phyloP scores from a whole-genome alignment of 2,888 invertebrate species.

The Limenitis camilla region DNA sequence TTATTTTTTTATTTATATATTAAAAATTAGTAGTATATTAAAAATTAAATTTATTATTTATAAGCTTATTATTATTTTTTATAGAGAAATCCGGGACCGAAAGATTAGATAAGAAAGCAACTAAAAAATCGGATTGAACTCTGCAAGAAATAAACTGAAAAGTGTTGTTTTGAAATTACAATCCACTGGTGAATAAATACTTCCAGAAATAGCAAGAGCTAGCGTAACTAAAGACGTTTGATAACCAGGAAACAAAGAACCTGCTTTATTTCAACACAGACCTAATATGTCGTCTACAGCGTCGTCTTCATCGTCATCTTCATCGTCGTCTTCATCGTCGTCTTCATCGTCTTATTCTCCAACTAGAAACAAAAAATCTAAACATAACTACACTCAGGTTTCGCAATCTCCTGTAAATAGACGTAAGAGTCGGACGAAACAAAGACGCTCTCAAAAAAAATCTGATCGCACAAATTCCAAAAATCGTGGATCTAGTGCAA shows the following conservation, averaged over 20 bases:
- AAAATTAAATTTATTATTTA: too few relatives aligned
- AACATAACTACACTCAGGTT: conserved; percentile 55
- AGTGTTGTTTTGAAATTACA: conserved; percentile 35
- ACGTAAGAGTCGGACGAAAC: conserved; percentile 33
- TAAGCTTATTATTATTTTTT: conserved; percentile 24
- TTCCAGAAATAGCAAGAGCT: conserved; percentile 57
- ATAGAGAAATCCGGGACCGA: conserved; percentile 43
- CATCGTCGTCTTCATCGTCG: too few relatives aligned
- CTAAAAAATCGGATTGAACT: conserved; percentile 40
- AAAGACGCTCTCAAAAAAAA: too few relatives aligned
- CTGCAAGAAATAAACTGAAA: conserved; percentile 54
- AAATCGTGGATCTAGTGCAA: too few relatives aligned
- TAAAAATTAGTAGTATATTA: too few relatives aligned
- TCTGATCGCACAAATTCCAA: too few relatives aligned
- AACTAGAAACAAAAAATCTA: conserved; percentile 24
- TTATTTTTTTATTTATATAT: background rate
- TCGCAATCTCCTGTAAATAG: conserved; percentile 53
- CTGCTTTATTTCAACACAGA: conserved; percentile 60
- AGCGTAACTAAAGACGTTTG: conserved; percentile 47
- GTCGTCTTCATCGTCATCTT: too few relatives aligned
- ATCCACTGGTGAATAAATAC: conserved; percentile 38
- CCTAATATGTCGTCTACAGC: conserved; percentile 38
- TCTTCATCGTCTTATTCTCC: conserved; percentile 27
- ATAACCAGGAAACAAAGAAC: conserved; percentile 56
- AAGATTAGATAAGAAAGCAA: conserved; percentile 21